Conservation (phyloP, 2,113 vertebrate genomes). For the Heloderma charlesbogerti region DNA sequence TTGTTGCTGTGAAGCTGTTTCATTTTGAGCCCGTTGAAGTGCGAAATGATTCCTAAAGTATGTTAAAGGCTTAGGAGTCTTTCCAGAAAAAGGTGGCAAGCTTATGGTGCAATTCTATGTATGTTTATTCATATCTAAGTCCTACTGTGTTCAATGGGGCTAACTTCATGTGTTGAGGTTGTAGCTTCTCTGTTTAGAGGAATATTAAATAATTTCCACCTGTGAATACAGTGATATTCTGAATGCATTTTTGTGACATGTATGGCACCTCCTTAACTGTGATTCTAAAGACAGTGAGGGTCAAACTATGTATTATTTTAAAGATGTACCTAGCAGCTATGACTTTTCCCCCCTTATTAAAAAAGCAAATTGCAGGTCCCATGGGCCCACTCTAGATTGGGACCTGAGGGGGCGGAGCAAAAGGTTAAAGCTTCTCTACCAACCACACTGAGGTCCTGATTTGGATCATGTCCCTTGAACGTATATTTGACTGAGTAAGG, state of each 20-base stretch:
- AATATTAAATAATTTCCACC: no score
- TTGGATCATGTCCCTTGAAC: background rate
- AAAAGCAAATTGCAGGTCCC: no score
- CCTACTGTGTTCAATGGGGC: no score
- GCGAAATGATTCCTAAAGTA: no score
- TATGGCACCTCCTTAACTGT: background rate
- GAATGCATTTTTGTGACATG: background rate
- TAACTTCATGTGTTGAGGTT: no score
- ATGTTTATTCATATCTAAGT: background rate
- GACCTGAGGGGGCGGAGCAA: no score
- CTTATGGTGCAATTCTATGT: background rate
- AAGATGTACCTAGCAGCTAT: no score
- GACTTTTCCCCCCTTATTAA: no score
- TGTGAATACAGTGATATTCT: background rate
- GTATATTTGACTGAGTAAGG: background rate
- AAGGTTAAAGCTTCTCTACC: no score
- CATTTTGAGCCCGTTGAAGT: background rate
- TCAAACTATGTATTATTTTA: background rate
- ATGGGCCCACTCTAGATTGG: no score
- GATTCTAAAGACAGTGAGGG: conserved; percentile 30
- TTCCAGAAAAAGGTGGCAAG: background rate
- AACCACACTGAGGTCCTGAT: no score
- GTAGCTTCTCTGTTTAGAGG: no score
- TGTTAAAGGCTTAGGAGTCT: background rate
- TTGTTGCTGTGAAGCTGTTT: background rate